These are phyloP conservation scores for Orientallactaga sibirica DNA, from an alignment of 2,797 vertebrate species.

Conservation along the genomic window DNA sequence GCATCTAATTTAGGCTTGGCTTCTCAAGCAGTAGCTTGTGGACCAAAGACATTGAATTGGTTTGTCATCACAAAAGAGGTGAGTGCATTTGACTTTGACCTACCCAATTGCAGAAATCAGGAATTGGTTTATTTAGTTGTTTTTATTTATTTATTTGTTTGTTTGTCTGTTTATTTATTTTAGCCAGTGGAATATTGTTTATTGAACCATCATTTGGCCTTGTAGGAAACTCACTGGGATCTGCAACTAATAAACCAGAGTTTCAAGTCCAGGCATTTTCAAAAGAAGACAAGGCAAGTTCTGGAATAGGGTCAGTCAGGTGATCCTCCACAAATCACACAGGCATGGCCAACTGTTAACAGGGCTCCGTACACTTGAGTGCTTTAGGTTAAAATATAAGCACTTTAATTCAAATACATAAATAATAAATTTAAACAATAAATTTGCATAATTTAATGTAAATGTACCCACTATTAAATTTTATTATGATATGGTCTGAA, in stretches of 20 bases:
- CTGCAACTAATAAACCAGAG: slow-evolving; percentile 39
- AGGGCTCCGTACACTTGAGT: neutral
- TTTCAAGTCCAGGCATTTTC: slow-evolving; percentile 28
- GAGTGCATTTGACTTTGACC: slow-evolving; percentile 60
- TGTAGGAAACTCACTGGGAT: slow-evolving; percentile 31
- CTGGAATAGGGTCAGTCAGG: neutral
- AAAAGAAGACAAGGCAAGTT: neutral
- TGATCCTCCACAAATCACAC: neutral
- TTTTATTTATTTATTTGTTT: too few relatives aligned
- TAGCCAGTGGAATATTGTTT: neutral
- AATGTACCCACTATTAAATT: neutral
- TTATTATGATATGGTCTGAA: neutral
- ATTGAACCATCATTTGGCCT: slow-evolving; percentile 61
- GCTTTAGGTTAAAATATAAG: slow-evolving; percentile 33
- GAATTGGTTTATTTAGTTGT: neutral
- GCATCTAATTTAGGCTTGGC: slow-evolving; percentile 65
- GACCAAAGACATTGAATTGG: slow-evolving; percentile 75
- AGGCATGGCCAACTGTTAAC: neutral
- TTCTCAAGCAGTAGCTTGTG: slow-evolving; percentile 36
- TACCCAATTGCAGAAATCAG: slow-evolving; percentile 52
- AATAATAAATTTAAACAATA: too few relatives aligned
- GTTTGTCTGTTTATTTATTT: too few relatives aligned
- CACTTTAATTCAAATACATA: neutral
- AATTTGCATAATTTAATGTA: neutral
- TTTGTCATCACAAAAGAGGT: slow-evolving; percentile 61